phyloP scores from a whole-genome alignment of 1,140 invertebrate species.

The Brachionus paranguensis region DNA sequence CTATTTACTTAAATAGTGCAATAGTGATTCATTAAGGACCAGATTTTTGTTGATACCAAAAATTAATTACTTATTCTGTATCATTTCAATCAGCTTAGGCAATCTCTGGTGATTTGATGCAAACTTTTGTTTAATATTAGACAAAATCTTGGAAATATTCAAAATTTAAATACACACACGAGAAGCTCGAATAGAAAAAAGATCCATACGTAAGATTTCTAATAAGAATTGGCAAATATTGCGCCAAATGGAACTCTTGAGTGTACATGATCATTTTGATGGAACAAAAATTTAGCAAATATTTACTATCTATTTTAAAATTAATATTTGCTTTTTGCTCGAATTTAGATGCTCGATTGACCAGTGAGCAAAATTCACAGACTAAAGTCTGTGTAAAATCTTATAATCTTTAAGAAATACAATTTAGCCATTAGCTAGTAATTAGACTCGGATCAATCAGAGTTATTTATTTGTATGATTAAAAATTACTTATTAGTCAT shows the following conservation, averaged over 20 bases:
- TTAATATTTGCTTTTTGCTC: neutral
- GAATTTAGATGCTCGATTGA: neutral
- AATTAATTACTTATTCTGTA: neutral
- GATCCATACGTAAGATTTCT: slow-evolving; percentile 5
- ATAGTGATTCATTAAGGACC: neutral
- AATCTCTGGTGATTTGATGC: neutral
- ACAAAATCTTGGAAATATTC: neutral
- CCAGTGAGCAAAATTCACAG: neutral
- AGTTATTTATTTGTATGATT: neutral
- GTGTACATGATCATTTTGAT: neutral
- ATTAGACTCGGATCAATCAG: neutral
- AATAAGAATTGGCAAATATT: neutral
- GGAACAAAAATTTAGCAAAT: neutral
- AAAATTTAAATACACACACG: neutral
- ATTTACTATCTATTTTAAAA: slow-evolving; percentile 3
- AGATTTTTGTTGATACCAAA: neutral
- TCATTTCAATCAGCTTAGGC: neutral
- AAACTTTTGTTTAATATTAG: neutral
- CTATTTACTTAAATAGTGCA: neutral
- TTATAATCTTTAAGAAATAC: neutral
- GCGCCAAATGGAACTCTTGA: neutral
- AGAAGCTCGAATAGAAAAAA: neutral
- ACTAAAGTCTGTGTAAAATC: neutral
- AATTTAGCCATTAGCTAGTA: neutral
- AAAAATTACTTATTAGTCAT: neutral